Evolutionary conservation across 2,797 vertebrate genomes (phyloP).

Genomic region (Platyrinchus mystaceus): DNA sequence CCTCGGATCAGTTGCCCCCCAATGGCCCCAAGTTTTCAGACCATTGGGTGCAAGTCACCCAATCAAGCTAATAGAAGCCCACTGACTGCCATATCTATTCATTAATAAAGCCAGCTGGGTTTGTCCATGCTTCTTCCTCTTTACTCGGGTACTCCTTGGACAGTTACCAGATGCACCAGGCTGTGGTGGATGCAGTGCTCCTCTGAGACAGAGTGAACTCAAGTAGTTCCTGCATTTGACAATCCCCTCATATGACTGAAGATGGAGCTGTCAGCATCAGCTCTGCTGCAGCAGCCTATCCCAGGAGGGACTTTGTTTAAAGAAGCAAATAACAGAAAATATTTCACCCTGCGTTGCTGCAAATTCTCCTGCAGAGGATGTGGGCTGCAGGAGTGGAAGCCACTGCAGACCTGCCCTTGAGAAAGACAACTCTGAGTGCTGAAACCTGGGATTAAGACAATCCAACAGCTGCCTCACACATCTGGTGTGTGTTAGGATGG

Average conservation of each 20-base stretch:
- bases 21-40: background rate
- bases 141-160: background rate
- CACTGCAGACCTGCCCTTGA: background rate
- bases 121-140: background rate
- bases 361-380: background rate
- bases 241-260: rapidly evolving
- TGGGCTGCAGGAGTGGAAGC: background rate
- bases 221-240: background rate
- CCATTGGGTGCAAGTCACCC: background rate
- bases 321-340: background rate
- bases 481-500: slow-evolving; percentile 61
- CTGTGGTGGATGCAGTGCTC: background rate
- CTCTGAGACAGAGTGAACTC: background rate
- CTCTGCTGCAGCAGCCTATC: background rate
- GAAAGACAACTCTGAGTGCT: slow-evolving; percentile 26
- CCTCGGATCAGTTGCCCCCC: background rate
- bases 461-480: slow-evolving; percentile 42
- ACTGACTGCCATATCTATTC: background rate
- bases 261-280: background rate
- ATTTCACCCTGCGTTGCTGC: background rate
- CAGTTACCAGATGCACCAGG: background rate
- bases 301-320: background rate
- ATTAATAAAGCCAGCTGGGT: background rate
- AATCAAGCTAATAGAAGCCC: background rate
- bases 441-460: slow-evolving; percentile 61